These are phyloP conservation scores for Agriopis aurantiaria DNA, from an alignment of 2,888 invertebrate species.

Conservation along the genomic window DNA sequence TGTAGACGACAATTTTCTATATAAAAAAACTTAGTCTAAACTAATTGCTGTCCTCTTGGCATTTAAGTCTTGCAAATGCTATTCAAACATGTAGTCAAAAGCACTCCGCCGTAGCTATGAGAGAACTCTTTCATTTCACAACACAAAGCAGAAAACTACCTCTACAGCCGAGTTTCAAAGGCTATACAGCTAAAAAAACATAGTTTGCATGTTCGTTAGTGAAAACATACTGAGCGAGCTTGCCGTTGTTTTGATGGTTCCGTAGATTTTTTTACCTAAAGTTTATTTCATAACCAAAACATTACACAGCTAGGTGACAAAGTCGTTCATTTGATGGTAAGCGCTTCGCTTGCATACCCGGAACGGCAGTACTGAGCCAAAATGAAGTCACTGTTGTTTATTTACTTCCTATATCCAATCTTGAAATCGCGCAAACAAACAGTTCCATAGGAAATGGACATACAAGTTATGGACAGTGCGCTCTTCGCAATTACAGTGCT, in stretches of 20 bases:
- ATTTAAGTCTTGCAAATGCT: constrained; percentile 1
- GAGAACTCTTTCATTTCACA: constrained; percentile 22
- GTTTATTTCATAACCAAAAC: neutral
- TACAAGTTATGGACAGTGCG: neutral
- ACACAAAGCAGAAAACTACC: constrained; percentile 17
- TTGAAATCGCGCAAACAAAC: too few relatives aligned
- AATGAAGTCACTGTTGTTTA: too few relatives aligned
- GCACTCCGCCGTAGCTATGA: neutral
- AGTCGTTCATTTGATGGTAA: too few relatives aligned
- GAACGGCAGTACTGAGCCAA: too few relatives aligned
- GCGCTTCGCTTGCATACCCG: too few relatives aligned
- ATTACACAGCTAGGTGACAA: too few relatives aligned
- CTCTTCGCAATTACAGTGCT: too few relatives aligned
- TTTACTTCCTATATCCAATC: too few relatives aligned
- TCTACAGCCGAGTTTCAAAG: constrained; percentile 11
- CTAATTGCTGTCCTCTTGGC: neutral
- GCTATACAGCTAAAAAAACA: constrained; percentile 12
- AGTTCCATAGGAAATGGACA: neutral
- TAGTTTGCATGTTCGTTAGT: constrained; percentile 22
- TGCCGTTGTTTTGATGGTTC: constrained; percentile 14
- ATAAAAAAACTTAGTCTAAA: too few relatives aligned
- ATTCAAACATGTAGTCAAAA: constrained; percentile 3
- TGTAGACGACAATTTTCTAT: too few relatives aligned
- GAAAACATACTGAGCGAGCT: neutral
- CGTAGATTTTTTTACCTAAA: constrained; percentile 9